These are phyloP conservation scores for Pseudocheirus occidentalis DNA, from an alignment of 2,797 vertebrate species.

Conservation along the genomic window DNA sequence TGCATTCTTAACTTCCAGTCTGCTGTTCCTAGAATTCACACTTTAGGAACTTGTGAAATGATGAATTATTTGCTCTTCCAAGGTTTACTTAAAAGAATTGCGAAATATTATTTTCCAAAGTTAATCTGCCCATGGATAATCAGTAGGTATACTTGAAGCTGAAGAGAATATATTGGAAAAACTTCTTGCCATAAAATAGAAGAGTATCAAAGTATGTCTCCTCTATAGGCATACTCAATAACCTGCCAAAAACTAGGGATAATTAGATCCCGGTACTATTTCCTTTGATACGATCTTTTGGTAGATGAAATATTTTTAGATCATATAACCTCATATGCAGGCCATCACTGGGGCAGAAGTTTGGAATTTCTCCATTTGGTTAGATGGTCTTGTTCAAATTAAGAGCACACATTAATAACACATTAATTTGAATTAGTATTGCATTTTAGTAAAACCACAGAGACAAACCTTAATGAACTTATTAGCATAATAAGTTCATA, in stretches of 20 bases:
- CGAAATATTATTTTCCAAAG: background rate
- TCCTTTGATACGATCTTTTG: background rate
- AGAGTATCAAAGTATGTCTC: constrained; percentile 12
- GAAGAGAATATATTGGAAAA: background rate
- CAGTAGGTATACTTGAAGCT: background rate
- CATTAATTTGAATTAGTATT: background rate
- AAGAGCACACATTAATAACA: background rate
- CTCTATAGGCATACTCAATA: background rate
- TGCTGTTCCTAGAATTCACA: background rate
- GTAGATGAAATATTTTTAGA: background rate
- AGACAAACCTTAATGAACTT: background rate
- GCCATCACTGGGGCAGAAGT: constrained; percentile 2
- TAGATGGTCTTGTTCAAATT: background rate
- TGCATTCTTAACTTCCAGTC: background rate
- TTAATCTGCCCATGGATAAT: background rate
- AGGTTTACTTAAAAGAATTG: background rate
- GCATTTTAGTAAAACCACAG: background rate
- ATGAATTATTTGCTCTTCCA: background rate
- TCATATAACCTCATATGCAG: background rate
- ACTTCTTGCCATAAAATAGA: constrained; percentile 9
- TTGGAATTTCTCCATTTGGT: background rate
- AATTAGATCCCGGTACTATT: background rate
- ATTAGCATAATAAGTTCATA: background rate
- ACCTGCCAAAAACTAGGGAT: background rate
- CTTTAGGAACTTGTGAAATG: background rate